phyloP scores from a whole-genome alignment of 2,113 vertebrate species.

The Callorhinus ursinus region DNA sequence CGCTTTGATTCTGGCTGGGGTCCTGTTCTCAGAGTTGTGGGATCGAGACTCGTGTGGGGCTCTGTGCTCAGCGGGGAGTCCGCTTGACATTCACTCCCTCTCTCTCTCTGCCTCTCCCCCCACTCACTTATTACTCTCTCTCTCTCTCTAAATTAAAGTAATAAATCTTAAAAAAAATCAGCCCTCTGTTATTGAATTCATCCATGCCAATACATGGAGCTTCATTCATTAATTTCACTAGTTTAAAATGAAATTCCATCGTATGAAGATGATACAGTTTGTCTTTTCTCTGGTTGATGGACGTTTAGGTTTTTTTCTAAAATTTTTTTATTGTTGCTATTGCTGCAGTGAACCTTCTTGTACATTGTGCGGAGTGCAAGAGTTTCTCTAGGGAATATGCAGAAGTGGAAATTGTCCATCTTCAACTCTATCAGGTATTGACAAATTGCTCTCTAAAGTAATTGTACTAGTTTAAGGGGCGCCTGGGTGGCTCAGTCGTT shows the following conservation, averaged over 20 bases:
- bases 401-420: background rate
- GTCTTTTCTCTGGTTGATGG: slow-evolving; percentile 16
- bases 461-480: background rate
- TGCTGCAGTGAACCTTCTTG: background rate
- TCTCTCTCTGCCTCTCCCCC: background rate
- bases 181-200: background rate
- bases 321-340: background rate
- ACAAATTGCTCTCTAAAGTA: slow-evolving; percentile 20
- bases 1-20: background rate
- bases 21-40: background rate
- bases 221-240: slow-evolving; percentile 42
- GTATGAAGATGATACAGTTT: background rate
- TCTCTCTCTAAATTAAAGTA: background rate
- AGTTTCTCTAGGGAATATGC: background rate
- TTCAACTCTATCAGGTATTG: slow-evolving; percentile 27
- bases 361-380: background rate
- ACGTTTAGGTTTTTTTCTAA: background rate
- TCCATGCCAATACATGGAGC: background rate
- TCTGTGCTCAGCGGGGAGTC: background rate
- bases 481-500: too few relatives aligned
- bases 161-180: background rate
- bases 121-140: background rate
- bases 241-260: slow-evolving; percentile 11
- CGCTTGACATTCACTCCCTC: background rate
- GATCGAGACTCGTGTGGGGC: background rate